Evolutionary conservation across 2,888 invertebrate species (phyloP).

Genomic region (Laspeyria flexula): DNA sequence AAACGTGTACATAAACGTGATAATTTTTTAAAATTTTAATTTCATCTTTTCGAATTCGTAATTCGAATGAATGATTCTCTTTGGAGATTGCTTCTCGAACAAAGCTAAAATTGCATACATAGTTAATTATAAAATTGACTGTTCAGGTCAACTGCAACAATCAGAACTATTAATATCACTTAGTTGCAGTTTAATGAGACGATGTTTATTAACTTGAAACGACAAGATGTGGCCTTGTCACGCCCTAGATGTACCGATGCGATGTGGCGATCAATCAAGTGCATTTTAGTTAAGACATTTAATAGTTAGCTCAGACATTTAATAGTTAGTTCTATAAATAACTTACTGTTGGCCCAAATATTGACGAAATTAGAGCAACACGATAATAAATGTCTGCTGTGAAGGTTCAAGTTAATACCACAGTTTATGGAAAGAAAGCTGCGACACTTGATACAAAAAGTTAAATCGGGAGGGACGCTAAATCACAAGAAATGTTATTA

Average conservation of each 20-base stretch:
- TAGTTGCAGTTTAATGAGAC: constrained; percentile 60
- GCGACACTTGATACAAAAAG: too few species aligned
- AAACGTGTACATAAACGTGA: too few species aligned
- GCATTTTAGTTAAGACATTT: constrained; percentile 48
- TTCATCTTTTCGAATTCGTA: too few species aligned
- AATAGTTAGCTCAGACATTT: constrained; percentile 37
- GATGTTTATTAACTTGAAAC: constrained; percentile 63
- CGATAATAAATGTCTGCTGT: constrained; percentile 45
- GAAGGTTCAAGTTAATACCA: constrained; percentile 38
- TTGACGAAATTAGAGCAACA: constrained; percentile 55
- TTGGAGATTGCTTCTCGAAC: background rate
- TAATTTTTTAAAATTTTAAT: too few species aligned
- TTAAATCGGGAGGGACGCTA: too few species aligned
- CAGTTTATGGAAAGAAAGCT: background rate
- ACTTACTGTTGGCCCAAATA: constrained; percentile 54
- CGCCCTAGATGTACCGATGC: constrained; percentile 49
- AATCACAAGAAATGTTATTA: too few species aligned
- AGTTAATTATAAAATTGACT: background rate
- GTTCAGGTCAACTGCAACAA: background rate
- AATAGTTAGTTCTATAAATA: constrained; percentile 55
- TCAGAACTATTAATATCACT: constrained; percentile 7
- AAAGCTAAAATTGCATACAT: background rate
- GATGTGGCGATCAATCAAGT: constrained; percentile 60
- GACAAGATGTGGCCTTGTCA: constrained; percentile 73
- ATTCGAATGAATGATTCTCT: too few species aligned